Evolutionary conservation across 2,888 invertebrate genomes (phyloP), one percentile per base, ranked within the genome.

Genomic region (Neoascia interrupta): DNA sequence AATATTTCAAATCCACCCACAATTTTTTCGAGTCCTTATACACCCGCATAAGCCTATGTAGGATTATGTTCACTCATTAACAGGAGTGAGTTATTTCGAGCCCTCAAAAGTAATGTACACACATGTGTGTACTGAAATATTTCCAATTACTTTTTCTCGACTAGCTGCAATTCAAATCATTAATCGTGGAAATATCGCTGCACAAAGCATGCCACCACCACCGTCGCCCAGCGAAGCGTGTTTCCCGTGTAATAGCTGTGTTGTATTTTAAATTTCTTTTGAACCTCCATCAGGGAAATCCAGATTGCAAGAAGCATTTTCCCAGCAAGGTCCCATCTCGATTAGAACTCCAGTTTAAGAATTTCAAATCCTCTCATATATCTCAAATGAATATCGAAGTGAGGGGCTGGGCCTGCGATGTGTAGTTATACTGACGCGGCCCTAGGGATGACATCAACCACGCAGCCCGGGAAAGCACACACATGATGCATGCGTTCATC

Each of bases 401-500:
- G 8, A 16, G 18, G 10, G 18, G 1, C 5, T 28, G 54, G n/a
- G n/a, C n/a, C n/a, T n/a, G n/a, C n/a, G n/a, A n/a, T n/a, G n/a
- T n/a, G n/a, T n/a, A n/a, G n/a, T n/a, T n/a, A n/a, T n/a, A n/a
- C n/a, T n/a, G n/a, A n/a, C n/a, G n/a, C n/a, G n/a, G n/a, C n/a
- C n/a, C n/a, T n/a, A n/a, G n/a, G n/a, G n/a, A 13, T 15, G 23
- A 26, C 18, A 19, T 11, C 16, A 56, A 39, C 23, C 11, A 18
- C 16, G 23, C 23, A 56, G 15, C 37, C 36, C 36, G 23, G 8
- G 37, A n/a, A n/a, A n/a, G n/a, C n/a, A n/a, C 31, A 56, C 56
- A 56, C 18, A 36, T 51, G 63, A 41, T 53, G 34, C 36, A 56
- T 56, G 54, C 56, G 34, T 64, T 64, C 72, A 49, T 64, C 56